Evolutionary conservation across 1,140 invertebrate genomes (phyloP).

Genomic region (Vanessa atalanta): DNA sequence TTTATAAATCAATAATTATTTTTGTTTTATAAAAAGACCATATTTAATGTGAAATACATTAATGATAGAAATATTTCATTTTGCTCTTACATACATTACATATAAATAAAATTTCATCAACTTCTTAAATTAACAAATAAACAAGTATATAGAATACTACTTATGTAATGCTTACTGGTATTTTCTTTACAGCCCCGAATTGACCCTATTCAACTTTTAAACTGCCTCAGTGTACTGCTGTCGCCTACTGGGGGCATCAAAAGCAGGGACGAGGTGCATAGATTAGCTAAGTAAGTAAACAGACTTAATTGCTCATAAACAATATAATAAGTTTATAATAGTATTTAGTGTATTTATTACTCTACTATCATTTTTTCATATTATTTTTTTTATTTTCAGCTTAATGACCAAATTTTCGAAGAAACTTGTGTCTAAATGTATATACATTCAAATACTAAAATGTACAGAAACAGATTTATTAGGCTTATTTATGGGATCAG

Average conservation of each 20-base stretch:
- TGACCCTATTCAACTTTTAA: constrained; percentile 92
- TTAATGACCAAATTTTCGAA: constrained; percentile 97
- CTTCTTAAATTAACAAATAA: too few species aligned
- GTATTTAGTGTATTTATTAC: constrained; percentile 18
- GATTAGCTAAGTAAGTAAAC: constrained; percentile 71
- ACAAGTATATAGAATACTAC: too few species aligned
- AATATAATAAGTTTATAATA: neutral
- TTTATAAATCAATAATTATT: too few species aligned
- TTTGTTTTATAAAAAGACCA: too few species aligned
- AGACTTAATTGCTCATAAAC: neutral
- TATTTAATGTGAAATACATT: too few species aligned
- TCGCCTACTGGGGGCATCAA: constrained; percentile 92
- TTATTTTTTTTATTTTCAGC: constrained; percentile 82
- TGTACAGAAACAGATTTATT: constrained; percentile 92
- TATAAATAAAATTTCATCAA: too few species aligned
- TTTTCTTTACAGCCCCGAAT: constrained; percentile 91
- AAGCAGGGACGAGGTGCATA: constrained; percentile 91
- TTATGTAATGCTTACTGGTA: neutral
- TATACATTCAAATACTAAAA: constrained; percentile 96
- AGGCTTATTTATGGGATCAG: constrained; percentile 92
- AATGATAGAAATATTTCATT: too few species aligned
- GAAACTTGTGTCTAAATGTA: constrained; percentile 97
- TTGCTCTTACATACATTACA: too few species aligned
- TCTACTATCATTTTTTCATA: neutral
- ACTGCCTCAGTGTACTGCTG: constrained; percentile 91